Base-by-base conservation (phyloP, 2,113 vertebrate genomes). In the Solenodon paradoxus region DNA sequence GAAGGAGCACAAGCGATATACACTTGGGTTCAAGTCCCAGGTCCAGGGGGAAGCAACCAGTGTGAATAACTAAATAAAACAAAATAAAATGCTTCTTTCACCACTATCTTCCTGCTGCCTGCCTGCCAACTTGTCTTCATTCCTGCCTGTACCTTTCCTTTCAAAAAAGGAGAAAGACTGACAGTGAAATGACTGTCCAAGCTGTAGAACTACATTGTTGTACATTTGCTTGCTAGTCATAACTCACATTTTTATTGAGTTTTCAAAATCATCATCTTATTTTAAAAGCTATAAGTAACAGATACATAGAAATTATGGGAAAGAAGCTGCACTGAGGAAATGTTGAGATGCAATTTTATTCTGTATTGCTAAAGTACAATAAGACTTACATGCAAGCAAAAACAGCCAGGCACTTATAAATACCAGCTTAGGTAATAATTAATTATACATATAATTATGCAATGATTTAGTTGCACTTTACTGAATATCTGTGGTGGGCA, bases 231-330 rank as follows among this genome's bases (percentile, higher is more conserved):
- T 53, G 69, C 49, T 15, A 35, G 13, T 47, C 11, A 32, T 22
- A 40, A 79, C 24, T 35, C 35, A 72, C 30, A 40, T 42, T 72
- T 95, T 57, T 82, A 6, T n/a, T 86, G 78, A 35, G 3, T 53
- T 92, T 51, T 63, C 26, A 68, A 49, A 75, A 35, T 16, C 30
- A 45, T 10, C 30, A 40, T 74, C 42, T 79, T 74, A 68, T 51
- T 78, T 83, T 86, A 42, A 53, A 86, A 87, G 71, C 40, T 72
- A 57, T 55, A 75, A 88, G 79, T 63, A 90, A 79, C 26, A 93
- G 78, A 40, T 61, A 79, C 8, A 22, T 22, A 79, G 45, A 69
- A 51, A 38, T 45, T 28, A 80, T 81, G 32, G 77, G 59, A 51
- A 30, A 49, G 38, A 85, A 74, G 26, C 32, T 28, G 17, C 24